A percentile compares a stretch with the other conserved stretches of the same genome.
phyloP scores from a whole-genome alignment of 2,797 vertebrate genomes.

The Potorous gilbertii region DNA sequence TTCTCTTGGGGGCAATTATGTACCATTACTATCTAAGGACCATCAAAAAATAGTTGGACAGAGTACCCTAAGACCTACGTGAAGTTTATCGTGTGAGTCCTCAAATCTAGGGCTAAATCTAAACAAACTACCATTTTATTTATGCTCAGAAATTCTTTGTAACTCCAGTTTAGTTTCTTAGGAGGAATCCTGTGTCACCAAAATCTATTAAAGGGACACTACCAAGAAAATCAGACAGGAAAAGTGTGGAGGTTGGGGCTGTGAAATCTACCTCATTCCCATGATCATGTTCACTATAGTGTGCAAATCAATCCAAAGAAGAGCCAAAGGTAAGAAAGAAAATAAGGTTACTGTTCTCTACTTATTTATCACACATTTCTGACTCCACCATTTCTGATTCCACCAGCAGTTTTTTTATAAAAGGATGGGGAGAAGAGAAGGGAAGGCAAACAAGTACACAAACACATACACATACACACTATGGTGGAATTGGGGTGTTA shows the following conservation, averaged over 20 bases:
- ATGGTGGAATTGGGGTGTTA: not conserved
- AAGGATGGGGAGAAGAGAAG: not conserved
- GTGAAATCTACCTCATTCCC: not conserved
- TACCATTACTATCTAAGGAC: not conserved
- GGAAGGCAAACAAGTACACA: not conserved
- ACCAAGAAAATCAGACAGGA: not conserved
- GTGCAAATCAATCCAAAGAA: not conserved
- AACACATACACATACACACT: not conserved
- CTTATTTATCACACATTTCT: too few relatives aligned
- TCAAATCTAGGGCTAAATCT: not conserved
- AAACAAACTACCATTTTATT: not conserved
- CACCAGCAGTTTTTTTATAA: not conserved
- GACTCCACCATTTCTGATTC: too few relatives aligned
- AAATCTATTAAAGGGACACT: not conserved
- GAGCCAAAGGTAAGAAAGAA: not conserved
- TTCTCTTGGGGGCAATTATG: too few relatives aligned
- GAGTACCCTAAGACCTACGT: not conserved
- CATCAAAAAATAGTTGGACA: not conserved
- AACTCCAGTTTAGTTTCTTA: not conserved
- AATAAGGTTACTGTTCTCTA: not conserved
- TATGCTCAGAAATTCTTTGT: not conserved
- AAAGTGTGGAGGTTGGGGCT: not conserved
- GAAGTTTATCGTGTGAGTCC: not conserved
- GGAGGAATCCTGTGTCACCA: not conserved
- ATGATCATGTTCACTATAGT: not conserved